Percentiles rank a stretch among this genome's conserved stretches.
These are phyloP conservation scores for Egretta garzetta DNA, from an alignment of 2,113 vertebrate genomes.

Conservation along the genomic window DNA sequence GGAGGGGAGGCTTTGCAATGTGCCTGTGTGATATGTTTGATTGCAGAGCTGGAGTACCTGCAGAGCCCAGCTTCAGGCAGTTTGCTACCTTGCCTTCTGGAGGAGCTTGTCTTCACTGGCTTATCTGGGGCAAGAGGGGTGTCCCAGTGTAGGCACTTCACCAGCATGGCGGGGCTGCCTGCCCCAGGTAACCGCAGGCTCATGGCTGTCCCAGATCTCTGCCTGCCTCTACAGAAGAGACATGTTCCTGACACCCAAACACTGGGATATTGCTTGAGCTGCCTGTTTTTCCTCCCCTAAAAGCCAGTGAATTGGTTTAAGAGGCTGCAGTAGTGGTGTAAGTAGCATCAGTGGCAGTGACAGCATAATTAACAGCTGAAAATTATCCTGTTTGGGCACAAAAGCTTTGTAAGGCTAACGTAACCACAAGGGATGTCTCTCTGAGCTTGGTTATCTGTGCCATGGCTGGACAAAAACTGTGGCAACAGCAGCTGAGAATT, in stretches of 20 bases:
- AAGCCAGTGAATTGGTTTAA: not conserved
- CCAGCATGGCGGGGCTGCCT: accelerated
- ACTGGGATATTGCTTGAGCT: not conserved
- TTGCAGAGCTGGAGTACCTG: not conserved
- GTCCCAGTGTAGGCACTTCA: no score
- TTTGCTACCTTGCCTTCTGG: not conserved
- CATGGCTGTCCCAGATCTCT: not conserved
- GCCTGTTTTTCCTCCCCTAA: not conserved
- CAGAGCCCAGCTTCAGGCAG: not conserved
- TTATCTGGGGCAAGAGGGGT: not conserved
- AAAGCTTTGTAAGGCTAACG: not conserved
- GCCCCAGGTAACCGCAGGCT: not conserved
- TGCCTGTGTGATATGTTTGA: not conserved
- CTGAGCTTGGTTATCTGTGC: not conserved
- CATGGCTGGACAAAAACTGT: not conserved
- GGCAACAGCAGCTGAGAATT: not conserved
- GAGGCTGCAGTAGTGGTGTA: not conserved
- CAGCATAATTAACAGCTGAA: not conserved
- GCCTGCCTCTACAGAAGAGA: not conserved
- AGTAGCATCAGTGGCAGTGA: not conserved
- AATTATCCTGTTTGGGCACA: not conserved
- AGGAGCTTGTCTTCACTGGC: not conserved
- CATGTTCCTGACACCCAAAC: not conserved
- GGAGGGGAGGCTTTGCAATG: not conserved
- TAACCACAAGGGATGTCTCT: not conserved